Evolutionary conservation across 2,888 invertebrate species (phyloP).

Genomic region (Parnassius orleans): DNA sequence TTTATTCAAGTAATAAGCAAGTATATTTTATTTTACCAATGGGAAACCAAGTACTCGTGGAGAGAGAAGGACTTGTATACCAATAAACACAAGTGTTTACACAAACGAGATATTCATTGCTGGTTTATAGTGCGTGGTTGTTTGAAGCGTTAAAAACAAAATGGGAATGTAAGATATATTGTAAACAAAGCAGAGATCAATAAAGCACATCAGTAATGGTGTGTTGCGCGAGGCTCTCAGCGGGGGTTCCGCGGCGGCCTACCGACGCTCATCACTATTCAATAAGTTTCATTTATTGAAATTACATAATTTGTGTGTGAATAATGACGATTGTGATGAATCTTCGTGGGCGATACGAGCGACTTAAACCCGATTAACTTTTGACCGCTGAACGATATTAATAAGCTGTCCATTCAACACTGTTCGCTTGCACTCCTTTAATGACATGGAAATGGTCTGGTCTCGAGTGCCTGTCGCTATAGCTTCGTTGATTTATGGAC

Average conservation of each 20-base stretch:
- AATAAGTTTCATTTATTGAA: slow-evolving; percentile 81
- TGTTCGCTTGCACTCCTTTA: slow-evolving; percentile 44
- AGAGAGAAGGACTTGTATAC: slow-evolving; percentile 46
- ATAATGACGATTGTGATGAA: slow-evolving; percentile 81
- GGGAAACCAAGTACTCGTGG: slow-evolving; percentile 67
- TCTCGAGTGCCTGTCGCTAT: slow-evolving; percentile 20
- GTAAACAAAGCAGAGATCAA: slow-evolving; percentile 28
- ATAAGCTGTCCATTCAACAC: slow-evolving; percentile 67
- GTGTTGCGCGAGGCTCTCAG: slow-evolving; percentile 45
- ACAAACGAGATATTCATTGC: slow-evolving; percentile 39
- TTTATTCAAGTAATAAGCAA: slow-evolving; percentile 71
- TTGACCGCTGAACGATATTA: slow-evolving; percentile 76
- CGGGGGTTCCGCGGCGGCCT: slow-evolving; percentile 69
- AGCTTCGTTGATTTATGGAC: slow-evolving; percentile 32
- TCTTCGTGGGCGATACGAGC: slow-evolving; percentile 79
- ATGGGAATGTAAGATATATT: slow-evolving; percentile 35
- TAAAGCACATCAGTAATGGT: slow-evolving; percentile 39
- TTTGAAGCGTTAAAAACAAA: slow-evolving; percentile 15
- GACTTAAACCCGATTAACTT: slow-evolving; percentile 80
- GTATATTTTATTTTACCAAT: slow-evolving; percentile 70
- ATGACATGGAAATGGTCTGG: slow-evolving; percentile 70
- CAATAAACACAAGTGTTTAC: slow-evolving; percentile 30
- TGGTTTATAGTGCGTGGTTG: slow-evolving; percentile 7
- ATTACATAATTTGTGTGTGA: slow-evolving; percentile 82
- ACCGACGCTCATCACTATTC: slow-evolving; percentile 80